Conservation (phyloP, 2,113 vertebrate species). For the Trachemys scripta region DNA sequence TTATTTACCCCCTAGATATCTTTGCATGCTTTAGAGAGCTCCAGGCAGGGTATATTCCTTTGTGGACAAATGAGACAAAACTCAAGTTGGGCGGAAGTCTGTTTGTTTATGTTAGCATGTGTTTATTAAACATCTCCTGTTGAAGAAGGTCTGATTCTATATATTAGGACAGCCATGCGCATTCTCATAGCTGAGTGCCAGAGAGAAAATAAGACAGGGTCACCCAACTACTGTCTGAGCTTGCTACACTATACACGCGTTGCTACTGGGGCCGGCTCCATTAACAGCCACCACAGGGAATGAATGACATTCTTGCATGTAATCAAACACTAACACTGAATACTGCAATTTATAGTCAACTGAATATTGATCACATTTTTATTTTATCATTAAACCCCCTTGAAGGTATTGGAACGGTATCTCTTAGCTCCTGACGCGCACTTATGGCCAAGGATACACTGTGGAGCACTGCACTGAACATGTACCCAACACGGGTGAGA, state of each 20-base stretch:
- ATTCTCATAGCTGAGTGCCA: not conserved
- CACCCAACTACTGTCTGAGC: not conserved
- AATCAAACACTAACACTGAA: conserved; percentile 1
- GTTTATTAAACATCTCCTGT: conserved; percentile 32
- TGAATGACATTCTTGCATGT: not conserved
- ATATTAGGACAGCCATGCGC: not conserved
- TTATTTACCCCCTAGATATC: conserved; percentile 41
- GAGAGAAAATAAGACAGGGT: not conserved
- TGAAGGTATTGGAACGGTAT: not conserved
- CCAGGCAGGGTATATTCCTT: not conserved
- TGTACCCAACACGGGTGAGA: not conserved
- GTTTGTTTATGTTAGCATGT: not conserved
- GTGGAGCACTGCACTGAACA: not conserved
- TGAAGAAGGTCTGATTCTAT: not conserved
- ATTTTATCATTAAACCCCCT: not conserved
- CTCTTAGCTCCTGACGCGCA: not conserved
- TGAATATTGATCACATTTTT: not conserved
- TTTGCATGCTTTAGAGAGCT: not conserved
- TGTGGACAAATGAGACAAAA: not conserved
- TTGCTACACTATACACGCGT: not conserved
- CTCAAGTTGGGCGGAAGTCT: not conserved
- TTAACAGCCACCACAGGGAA: not conserved
- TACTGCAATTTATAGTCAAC: not conserved
- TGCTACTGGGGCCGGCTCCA: not conserved
- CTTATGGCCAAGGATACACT: conserved; percentile 3